Evolutionary conservation across 2,113 vertebrate genomes (phyloP).

Genomic region (Pyxicephalus adspersus): DNA sequence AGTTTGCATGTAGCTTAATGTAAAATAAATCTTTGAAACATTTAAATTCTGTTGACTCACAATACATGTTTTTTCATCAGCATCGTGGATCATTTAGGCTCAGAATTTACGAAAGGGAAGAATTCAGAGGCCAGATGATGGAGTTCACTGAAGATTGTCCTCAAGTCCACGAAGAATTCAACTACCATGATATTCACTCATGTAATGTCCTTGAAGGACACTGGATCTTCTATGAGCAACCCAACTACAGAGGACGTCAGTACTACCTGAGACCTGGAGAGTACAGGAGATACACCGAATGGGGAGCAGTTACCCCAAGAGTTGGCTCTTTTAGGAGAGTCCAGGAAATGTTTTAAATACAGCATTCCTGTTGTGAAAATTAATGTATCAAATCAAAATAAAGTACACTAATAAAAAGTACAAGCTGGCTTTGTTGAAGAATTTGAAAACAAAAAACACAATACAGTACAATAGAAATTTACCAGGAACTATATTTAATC

Average conservation of each 20-base stretch:
- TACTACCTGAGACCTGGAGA: conserved; percentile 78
- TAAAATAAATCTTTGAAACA: too few relatives aligned
- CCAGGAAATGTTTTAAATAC: conserved; percentile 28
- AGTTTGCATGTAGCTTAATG: background rate
- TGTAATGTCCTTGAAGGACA: conserved; percentile 77
- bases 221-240: conserved; percentile 82
- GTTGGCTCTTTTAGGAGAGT: conserved; percentile 51
- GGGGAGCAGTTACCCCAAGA: conserved; percentile 67
- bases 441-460: too few relatives aligned
- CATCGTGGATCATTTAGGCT: conserved; percentile 77
- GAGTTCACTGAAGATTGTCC: conserved; percentile 78
- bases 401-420: conserved; percentile 1
- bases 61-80: conserved; percentile 56
- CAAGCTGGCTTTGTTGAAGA: background rate
- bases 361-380: background rate
- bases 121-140: conserved; percentile 78
- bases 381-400: background rate
- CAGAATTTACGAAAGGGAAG: conserved; percentile 77
- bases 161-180: conserved; percentile 76
- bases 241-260: conserved; percentile 74
- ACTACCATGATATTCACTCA: conserved; percentile 76
- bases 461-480: too few relatives aligned
- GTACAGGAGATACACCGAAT: conserved; percentile 78
- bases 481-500: too few relatives aligned
- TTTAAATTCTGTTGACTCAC: background rate